Evolutionary conservation across 2,797 vertebrate species (phyloP), one percentile per base, ranked within the genome.

Genomic region (Poecilia gillii): DNA sequence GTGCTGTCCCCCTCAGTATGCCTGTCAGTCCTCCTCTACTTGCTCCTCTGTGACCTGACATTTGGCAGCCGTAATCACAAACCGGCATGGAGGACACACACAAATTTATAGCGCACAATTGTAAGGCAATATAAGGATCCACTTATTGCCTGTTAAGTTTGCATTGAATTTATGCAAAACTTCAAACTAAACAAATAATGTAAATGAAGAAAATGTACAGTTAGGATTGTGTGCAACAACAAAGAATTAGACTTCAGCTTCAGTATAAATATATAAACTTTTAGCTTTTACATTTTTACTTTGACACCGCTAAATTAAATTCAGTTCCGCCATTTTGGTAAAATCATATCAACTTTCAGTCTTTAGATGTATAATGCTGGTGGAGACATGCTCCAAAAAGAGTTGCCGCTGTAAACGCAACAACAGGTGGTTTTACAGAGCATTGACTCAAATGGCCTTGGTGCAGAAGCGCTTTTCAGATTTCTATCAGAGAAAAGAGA

Each of bases 11-110:
- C 83, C 84, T 79, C 87, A 80, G 79, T 86, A 23, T 80, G 79
- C 80, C 78, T 90, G 90, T 92, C 92, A 93, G 80, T 88, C 84
- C 74, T 6, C 47, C 73, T 68, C 31, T n/a, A n/a, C 81, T 74
- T 39, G 49, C 75, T 78, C 57, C 79, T 79, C 39, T 73, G 77
- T 78, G 86, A 87, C 91, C 84, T 90, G 90, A 91, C 83, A 87
- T 83, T 83, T 87, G 53, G 46, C 85, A 84, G 81, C 59, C 43
- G 43, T 75, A 74, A 75, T 57, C 18, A 36, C 49, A 59, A 45
- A 53, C 66, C 66, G 70, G 47, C 39, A 73, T 55, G 18, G 64
- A 79, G 79, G 39, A 79, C n/a, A 68, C 62, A 73, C 53, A 66
- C 73, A 71, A 39, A 39, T 73, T 75, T 41, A 71, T 57, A n/a